Evolutionary conservation across 2,797 vertebrate genomes (phyloP), one percentile per base, ranked within the genome.

Genomic region (Onychomys arenicola): DNA sequence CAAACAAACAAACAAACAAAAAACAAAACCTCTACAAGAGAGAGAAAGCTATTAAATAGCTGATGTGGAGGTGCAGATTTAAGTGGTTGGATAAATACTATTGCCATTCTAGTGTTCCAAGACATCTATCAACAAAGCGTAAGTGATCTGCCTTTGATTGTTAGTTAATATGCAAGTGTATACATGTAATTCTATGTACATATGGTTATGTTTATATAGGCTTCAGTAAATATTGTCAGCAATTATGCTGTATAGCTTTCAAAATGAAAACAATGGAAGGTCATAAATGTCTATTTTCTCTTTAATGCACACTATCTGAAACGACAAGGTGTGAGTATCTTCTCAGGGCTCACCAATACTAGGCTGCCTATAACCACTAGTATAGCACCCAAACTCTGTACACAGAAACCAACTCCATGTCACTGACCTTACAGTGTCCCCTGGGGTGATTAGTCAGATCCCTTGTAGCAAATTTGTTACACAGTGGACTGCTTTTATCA

Each of bases 241-340:
- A 96, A 94, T 73, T 89, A 69, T 40, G 37, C 61, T 77, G 73
- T 46, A 46, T 85, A 73, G 49, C 46, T 69, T 95, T 96, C 67
- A 90, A 78, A 90, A 94, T 17, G 4, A 8, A 85, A 92, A 55
- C 29, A 4, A 19, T 5, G 34, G 59, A 71, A 94, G 13, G 86
- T 77, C 21, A 89, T 85, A 77, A 8, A 67, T 5, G 13, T 6
- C 4, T 80, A 52, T 75, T 90, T 88, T 91, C 21, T 61, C 88
- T 96, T 84, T 88, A 57, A 85, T 81, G 23, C 77, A 49, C 27
- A 91, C 55, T 77, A 49, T 52, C 63, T 77, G 27, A 32, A 89
- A 34, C 73, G 59, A 81, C 29, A 87, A 80, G 12, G 25, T 59
- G 23, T 73, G 25, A 61, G 82, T 65, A 93, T 37, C 5, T 67